Evolutionary conservation across 2,888 invertebrate genomes (phyloP).

Genomic region (Perdita meconis): DNA sequence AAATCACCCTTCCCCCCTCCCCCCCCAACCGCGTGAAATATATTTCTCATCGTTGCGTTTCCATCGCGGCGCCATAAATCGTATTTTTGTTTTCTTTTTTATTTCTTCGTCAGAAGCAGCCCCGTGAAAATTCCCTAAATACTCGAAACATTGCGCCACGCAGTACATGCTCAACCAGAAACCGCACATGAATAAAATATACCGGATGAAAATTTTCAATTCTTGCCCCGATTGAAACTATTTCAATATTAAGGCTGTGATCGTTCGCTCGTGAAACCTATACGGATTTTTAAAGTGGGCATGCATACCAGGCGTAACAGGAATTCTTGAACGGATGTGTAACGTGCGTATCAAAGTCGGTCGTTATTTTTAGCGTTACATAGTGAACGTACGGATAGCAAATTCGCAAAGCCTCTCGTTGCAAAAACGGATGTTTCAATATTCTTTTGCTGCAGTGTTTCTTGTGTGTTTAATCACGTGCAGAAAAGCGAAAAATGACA

Average conservation of each 20-base stretch:
- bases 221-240: slow-evolving; percentile 12
- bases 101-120: background rate
- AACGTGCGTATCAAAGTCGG: too few species aligned
- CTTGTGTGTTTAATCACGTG: too few species aligned
- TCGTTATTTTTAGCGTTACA: too few species aligned
- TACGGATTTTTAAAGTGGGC: background rate
- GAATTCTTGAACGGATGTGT: background rate
- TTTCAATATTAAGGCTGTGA: slow-evolving; percentile 25
- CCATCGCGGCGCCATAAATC: slow-evolving; percentile 11
- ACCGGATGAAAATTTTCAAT: slow-evolving; percentile 24
- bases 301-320: background rate
- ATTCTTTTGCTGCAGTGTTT: too few species aligned
- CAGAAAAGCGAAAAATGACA: too few species aligned
- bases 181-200: slow-evolving; percentile 30
- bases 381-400: too few species aligned
- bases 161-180: slow-evolving; percentile 6
- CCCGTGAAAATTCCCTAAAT: slow-evolving; percentile 35
- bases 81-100: too few species aligned
- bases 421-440: too few species aligned
- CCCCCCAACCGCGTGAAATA: slow-evolving; percentile 25
- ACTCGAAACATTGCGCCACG: slow-evolving; percentile 22
- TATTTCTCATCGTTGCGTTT: slow-evolving; percentile 36
- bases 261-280: slow-evolving; percentile 1
- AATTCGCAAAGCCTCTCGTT: too few species aligned
- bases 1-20: too few species aligned